These are phyloP conservation scores for Amiota minor DNA, from an alignment of 2,888 invertebrate genomes.

Conservation along the genomic window DNA sequence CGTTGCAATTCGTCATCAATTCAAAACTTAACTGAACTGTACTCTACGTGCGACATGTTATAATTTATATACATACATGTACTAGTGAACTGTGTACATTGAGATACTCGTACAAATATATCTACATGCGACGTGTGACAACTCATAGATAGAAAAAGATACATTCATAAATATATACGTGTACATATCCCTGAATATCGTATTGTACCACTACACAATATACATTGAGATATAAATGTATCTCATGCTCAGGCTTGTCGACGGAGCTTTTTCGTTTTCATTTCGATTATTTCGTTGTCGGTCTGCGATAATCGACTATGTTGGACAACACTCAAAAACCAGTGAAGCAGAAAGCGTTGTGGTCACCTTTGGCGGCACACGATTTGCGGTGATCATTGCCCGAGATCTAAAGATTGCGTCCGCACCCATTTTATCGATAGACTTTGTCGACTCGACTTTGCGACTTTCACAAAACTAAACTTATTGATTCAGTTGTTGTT, in stretches of 20 bases:
- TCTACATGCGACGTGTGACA: not conserved
- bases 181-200: not conserved
- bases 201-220: constrained; percentile 25
- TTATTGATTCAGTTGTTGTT: constrained; percentile 9
- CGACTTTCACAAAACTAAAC: constrained; percentile 20
- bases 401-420: constrained; percentile 26
- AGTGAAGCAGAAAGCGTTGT: constrained; percentile 55
- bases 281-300: constrained; percentile 28
- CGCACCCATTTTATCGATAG: constrained; percentile 28
- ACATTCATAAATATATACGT: not conserved
- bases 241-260: constrained; percentile 41
- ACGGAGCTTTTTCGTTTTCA: constrained; percentile 23
- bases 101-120: no score
- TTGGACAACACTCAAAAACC: constrained; percentile 50
- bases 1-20: constrained; percentile 21
- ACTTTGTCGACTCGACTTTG: not conserved
- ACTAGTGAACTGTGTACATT: no score
- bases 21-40: not conserved
- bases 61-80: not conserved
- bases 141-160: not conserved
- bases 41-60: no score
- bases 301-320: not conserved
- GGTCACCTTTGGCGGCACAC: constrained; percentile 36
- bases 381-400: not conserved
- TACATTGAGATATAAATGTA: constrained; percentile 1